Evolutionary conservation across 2,113 vertebrate species (phyloP).

Genomic region (Sterna hirundo): DNA sequence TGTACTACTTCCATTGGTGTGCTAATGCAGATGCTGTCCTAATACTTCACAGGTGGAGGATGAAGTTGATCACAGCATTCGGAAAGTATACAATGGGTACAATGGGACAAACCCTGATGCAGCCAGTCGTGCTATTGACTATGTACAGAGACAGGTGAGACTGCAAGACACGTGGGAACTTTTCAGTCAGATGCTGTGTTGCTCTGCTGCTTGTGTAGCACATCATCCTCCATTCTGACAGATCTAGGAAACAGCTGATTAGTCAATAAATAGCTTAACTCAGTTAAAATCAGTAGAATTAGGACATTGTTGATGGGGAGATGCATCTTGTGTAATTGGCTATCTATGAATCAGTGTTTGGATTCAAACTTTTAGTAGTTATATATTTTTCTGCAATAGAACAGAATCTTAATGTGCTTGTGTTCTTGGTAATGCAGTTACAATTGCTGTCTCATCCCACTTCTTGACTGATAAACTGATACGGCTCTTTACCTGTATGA

Average conservation of each 20-base stretch:
- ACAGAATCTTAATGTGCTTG: neutral
- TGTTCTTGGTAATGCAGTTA: neutral
- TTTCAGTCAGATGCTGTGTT: neutral
- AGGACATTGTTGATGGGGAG: neutral
- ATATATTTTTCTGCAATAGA: neutral
- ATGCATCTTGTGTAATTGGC: neutral
- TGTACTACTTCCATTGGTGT: neutral
- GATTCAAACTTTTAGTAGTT: neutral
- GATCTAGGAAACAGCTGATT: neutral
- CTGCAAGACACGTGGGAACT: fast-evolving
- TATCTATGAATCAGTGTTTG: neutral
- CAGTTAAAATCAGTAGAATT: neutral
- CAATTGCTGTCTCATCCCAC: neutral
- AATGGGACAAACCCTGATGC: constrained; percentile 92
- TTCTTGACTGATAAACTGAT: neutral
- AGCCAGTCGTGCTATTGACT: constrained; percentile 96
- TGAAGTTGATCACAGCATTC: constrained; percentile 92
- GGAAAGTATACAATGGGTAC: constrained; percentile 92
- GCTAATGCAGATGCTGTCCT: constrained; percentile 17
- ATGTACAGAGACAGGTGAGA: constrained; percentile 95
- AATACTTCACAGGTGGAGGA: constrained; percentile 83
- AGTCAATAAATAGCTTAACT: neutral
- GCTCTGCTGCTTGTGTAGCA: neutral
- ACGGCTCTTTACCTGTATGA: neutral
- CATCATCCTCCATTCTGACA: neutral